phyloP scores from a whole-genome alignment of 2,797 vertebrate species.

The Chaenodraco wilsoni region DNA sequence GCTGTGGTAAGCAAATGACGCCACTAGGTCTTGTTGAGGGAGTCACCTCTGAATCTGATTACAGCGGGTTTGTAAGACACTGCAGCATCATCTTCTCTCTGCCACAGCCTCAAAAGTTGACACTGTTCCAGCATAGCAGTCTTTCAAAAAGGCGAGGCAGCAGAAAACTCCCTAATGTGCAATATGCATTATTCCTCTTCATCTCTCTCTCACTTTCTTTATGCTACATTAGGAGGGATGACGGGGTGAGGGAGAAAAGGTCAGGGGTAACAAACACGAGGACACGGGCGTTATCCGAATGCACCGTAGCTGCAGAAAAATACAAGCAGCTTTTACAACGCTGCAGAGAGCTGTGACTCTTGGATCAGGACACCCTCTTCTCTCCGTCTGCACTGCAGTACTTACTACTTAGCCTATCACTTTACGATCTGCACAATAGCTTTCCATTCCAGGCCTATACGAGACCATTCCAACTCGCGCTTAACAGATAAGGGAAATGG shows the following conservation, averaged over 20 bases:
- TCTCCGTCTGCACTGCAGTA: constrained; percentile 72
- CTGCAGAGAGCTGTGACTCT: constrained; percentile 59
- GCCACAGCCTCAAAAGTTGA: constrained; percentile 59
- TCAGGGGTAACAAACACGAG: constrained; percentile 51
- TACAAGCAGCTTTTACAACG: constrained; percentile 43
- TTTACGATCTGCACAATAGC: constrained; percentile 49
- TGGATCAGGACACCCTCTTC: constrained; percentile 48
- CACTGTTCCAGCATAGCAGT: constrained; percentile 63
- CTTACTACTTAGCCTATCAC: constrained; percentile 62
- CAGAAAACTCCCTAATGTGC: constrained; percentile 55
- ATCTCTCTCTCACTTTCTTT: constrained; percentile 35
- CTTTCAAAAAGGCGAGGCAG: constrained; percentile 68
- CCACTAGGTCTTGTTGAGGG: constrained; percentile 47
- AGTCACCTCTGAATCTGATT: constrained; percentile 71
- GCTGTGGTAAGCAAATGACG: constrained; percentile 64
- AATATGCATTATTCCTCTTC: constrained; percentile 60
- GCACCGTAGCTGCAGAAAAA: constrained; percentile 23
- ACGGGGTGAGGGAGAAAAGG: constrained; percentile 42
- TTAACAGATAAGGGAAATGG: constrained; percentile 57
- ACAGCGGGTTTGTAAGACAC: constrained; percentile 58
- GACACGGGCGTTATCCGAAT: constrained; percentile 29
- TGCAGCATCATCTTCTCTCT: constrained; percentile 59
- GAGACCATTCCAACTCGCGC: constrained; percentile 43
- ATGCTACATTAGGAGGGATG: constrained; percentile 22
- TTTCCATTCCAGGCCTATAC: constrained; percentile 38